A percentile compares a stretch with the other conserved stretches of the same genome.
phyloP scores from a whole-genome alignment of 1,140 invertebrate species.

The Leptopilina clavipes region DNA sequence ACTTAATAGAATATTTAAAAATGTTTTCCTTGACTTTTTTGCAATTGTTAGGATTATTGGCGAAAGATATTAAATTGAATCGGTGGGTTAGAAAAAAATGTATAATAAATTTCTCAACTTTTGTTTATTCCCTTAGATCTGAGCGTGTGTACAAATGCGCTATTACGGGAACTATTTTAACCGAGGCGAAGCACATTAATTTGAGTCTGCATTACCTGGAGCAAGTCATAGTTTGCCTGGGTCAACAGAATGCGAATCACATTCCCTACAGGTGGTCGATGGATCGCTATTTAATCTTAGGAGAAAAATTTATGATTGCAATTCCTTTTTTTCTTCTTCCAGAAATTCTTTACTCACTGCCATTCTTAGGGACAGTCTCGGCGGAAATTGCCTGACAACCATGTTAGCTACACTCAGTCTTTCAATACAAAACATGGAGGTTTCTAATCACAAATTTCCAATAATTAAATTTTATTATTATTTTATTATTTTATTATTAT shows the following conservation, averaged over 20 bases:
- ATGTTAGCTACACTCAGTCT: constrained; percentile 81
- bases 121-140: constrained; percentile 62
- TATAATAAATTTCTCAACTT: neutral
- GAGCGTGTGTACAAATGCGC: constrained; percentile 72
- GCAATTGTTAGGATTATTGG: too few species aligned
- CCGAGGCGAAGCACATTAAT: constrained; percentile 81
- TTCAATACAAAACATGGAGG: constrained; percentile 75
- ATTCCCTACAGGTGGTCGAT: constrained; percentile 76
- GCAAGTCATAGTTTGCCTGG: constrained; percentile 81
- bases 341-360: constrained; percentile 81
- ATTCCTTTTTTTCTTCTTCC: constrained; percentile 45
- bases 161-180: constrained; percentile 75
- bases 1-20: too few species aligned
- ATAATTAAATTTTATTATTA: constrained; percentile 27
- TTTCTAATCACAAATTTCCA: constrained; percentile 46
- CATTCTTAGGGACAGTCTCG: constrained; percentile 79
- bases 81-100: neutral
- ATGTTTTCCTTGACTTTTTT: too few species aligned
- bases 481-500: neutral
- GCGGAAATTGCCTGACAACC: constrained; percentile 81
- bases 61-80: neutral
- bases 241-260: constrained; percentile 77
- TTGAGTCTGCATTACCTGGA: constrained; percentile 82
- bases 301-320: constrained; percentile 41
- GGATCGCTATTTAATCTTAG: constrained; percentile 37